phyloP scores from a whole-genome alignment of 2,888 invertebrate genomes.

The Melieria omissa region DNA sequence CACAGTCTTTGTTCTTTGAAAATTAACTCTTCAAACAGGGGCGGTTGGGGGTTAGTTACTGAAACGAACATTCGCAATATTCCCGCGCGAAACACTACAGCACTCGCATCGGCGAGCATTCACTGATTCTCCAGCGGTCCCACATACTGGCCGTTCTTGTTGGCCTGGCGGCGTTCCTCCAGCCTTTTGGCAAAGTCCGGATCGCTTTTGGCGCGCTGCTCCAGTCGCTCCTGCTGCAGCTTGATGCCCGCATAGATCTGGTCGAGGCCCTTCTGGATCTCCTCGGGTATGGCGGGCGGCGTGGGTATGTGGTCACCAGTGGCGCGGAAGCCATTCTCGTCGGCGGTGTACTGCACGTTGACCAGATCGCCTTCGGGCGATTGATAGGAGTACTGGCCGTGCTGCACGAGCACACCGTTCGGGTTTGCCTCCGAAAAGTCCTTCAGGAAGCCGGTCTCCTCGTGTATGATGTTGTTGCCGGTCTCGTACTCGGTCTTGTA shows the following conservation, averaged over 20 bases:
- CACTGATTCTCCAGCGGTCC: conserved; percentile 59
- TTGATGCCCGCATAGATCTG: conserved; percentile 87
- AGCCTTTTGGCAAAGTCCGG: conserved; percentile 65
- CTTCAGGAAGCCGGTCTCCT: conserved; percentile 82
- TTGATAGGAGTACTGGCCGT: conserved; percentile 82
- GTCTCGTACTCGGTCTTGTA: conserved; percentile 86
- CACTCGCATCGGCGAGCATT: conserved; percentile 10
- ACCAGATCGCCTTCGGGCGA: conserved; percentile 81
- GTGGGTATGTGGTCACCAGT: conserved; percentile 86
- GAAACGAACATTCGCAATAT: conserved; percentile 12
- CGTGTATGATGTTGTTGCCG: conserved; percentile 82
- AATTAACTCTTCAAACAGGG: conserved; percentile 1
- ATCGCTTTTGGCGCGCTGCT: conserved; percentile 63
- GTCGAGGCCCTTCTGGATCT: conserved; percentile 88
- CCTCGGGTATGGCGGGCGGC: conserved; percentile 83
- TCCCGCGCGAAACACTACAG: not conserved
- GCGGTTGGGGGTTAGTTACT: conserved; percentile 9
- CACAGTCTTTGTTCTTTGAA: conserved; percentile 52
- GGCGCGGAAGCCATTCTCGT: conserved; percentile 84
- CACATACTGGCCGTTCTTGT: conserved; percentile 75
- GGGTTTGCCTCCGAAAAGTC: conserved; percentile 72
- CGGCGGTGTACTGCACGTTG: conserved; percentile 81
- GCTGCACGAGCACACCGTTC: conserved; percentile 78
- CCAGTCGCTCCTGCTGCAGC: conserved; percentile 70
- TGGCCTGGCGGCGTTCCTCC: conserved; percentile 67